Evolutionary conservation across 2,888 invertebrate species (phyloP).

Genomic region (Cyrtodaria siliqua): DNA sequence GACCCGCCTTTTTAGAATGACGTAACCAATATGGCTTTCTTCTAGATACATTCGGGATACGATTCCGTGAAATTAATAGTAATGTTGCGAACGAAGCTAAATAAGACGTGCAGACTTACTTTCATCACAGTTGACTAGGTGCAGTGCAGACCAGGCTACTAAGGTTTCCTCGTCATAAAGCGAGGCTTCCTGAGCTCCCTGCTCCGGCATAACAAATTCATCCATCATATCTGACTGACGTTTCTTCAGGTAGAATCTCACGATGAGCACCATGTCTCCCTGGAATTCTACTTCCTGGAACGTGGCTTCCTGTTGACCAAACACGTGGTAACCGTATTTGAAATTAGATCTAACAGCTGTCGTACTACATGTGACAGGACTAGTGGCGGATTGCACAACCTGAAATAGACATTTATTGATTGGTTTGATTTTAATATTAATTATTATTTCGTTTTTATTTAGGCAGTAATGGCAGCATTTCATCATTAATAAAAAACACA

Average conservation of each 20-base stretch:
- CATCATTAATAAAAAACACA: too few species aligned
- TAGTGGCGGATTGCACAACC: conserved; percentile 81
- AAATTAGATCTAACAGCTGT: conserved; percentile 83
- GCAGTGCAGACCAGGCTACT: conserved; percentile 83
- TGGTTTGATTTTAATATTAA: too few species aligned
- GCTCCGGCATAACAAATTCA: conserved; percentile 66
- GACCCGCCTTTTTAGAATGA: too few species aligned
- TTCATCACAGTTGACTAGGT: conserved; percentile 73
- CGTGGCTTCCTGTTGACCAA: conserved; percentile 84
- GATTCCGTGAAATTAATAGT: too few species aligned
- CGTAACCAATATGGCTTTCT: too few species aligned
- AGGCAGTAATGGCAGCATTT: too few species aligned
- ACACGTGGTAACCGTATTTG: conserved; percentile 82
- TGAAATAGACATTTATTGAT: too few species aligned
- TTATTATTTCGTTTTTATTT: too few species aligned
- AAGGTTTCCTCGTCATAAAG: conserved; percentile 79
- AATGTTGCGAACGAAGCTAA: too few species aligned
- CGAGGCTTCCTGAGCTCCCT: conserved; percentile 66
- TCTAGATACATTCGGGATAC: too few species aligned
- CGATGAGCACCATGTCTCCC: conserved; percentile 81
- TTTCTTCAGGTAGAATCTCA: conserved; percentile 81
- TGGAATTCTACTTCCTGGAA: conserved; percentile 81
- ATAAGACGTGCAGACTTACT: conserved; percentile 72
- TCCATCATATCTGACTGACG: conserved; percentile 58
- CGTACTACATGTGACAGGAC: conserved; percentile 84